These are phyloP conservation scores for Rotaria socialis DNA, from an alignment of 2,888 invertebrate genomes.

Conservation along the genomic window DNA sequence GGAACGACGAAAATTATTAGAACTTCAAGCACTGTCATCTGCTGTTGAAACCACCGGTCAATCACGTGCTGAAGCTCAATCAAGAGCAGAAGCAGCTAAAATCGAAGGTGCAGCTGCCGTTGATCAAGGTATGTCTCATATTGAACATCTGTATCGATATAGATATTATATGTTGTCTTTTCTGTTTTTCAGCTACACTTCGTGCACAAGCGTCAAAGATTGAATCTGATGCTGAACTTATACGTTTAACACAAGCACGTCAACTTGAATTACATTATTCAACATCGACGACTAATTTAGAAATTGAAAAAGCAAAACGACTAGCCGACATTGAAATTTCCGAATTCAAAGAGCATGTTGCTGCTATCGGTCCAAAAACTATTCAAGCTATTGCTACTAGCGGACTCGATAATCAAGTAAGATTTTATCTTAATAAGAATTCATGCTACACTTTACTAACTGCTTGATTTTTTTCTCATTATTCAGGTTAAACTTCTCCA, in stretches of 20 bases:
- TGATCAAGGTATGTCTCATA: slow-evolving; percentile 53
- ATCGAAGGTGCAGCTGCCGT: slow-evolving; percentile 58
- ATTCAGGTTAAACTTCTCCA: slow-evolving; percentile 59
- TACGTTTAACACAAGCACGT: slow-evolving; percentile 39
- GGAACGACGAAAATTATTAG: slow-evolving; percentile 43
- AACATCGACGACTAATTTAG: slow-evolving; percentile 46
- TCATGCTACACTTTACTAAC: slow-evolving; percentile 47
- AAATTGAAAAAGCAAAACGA: slow-evolving; percentile 56
- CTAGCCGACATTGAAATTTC: slow-evolving; percentile 58
- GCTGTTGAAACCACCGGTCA: slow-evolving; percentile 62
- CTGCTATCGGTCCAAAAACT: slow-evolving; percentile 60
- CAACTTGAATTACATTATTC: slow-evolving; percentile 27
- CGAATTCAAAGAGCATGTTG: slow-evolving; percentile 60
- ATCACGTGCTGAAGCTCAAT: slow-evolving; percentile 63
- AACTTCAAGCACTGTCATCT: slow-evolving; percentile 57
- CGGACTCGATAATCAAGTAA: slow-evolving; percentile 49
- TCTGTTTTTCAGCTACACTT: slow-evolving; percentile 50
- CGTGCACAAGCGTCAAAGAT: slow-evolving; percentile 44
- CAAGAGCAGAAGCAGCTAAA: slow-evolving; percentile 59
- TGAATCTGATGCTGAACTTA: slow-evolving; percentile 42
- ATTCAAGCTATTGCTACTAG: slow-evolving; percentile 49
- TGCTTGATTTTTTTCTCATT: not conserved
- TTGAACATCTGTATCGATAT: not conserved
- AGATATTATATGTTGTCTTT: not conserved
- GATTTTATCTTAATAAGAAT: slow-evolving; percentile 54